Percentiles rank a stretch among this genome's conserved stretches.
These are phyloP conservation scores for Aphelinus atriplicis DNA, from an alignment of 1,140 invertebrate species.

Conservation along the genomic window DNA sequence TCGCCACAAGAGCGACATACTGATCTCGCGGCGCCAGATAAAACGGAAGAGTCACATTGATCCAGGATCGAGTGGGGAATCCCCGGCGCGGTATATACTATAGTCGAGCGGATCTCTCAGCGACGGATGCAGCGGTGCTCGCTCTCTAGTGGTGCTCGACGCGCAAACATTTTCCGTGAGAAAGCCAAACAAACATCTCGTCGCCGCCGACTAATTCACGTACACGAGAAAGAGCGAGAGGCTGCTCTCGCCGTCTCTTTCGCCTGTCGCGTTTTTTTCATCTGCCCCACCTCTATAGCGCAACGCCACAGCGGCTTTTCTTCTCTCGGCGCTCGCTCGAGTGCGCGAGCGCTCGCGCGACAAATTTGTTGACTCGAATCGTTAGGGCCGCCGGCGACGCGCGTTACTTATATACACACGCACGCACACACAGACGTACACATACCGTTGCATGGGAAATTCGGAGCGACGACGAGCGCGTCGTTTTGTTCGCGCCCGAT, in stretches of 20 bases:
- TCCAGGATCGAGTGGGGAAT: too few relatives aligned
- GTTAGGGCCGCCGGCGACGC: neutral
- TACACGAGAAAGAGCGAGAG: neutral
- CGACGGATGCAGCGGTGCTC: too few relatives aligned
- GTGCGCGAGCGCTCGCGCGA: too few relatives aligned
- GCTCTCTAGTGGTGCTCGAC: slow-evolving; percentile 39
- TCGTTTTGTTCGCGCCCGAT: too few relatives aligned
- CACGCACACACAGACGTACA: neutral
- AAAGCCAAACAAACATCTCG: slow-evolving; percentile 59
- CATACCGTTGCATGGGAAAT: neutral
- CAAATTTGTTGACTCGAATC: slow-evolving; percentile 21
- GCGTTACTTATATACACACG: too few relatives aligned
- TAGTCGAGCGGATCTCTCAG: neutral
- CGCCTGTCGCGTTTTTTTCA: neutral
- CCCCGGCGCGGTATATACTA: too few relatives aligned
- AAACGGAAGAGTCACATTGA: too few relatives aligned
- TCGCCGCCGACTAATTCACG: slow-evolving; percentile 37
- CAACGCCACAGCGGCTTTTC: neutral
- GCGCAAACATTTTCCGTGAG: slow-evolving; percentile 53
- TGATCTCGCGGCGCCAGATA: too few relatives aligned
- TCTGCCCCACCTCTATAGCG: neutral
- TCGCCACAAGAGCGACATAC: too few relatives aligned
- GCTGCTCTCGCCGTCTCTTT: too few relatives aligned
- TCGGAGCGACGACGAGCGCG: neutral
- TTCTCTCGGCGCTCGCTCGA: neutral